A percentile compares a stretch with the other conserved stretches of the same genome.
Conservation (phyloP, 2,888 invertebrate genomes). For the Branchinecta sandiegonensis region DNA sequence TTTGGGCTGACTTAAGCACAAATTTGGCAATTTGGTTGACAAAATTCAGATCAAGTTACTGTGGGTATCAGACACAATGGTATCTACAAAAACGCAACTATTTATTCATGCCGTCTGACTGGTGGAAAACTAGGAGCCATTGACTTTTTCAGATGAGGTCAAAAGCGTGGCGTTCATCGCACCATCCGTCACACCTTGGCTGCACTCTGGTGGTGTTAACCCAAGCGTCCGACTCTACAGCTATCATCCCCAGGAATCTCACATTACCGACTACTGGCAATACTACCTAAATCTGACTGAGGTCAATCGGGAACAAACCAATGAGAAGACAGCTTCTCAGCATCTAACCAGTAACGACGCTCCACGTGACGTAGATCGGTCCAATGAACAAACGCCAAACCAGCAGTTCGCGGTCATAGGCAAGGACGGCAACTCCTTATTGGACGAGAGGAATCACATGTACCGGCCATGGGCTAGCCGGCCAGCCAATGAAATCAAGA, state of each 20-base stretch:
- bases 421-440: not conserved
- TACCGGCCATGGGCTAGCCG: not conserved
- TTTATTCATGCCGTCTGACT: not conserved
- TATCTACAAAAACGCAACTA: no score
- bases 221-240: conserved; percentile 22
- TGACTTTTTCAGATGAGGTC: conserved; percentile 21
- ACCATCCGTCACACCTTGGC: conserved; percentile 53
- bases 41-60: no score
- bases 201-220: conserved; percentile 24
- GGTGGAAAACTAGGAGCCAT: no score
- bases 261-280: conserved; percentile 21
- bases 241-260: conserved; percentile 18
- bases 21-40: no score
- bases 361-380: no score
- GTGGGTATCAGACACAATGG: no score
- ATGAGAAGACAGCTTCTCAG: not conserved
- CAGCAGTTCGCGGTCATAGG: not conserved
- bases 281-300: conserved; percentile 20
- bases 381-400: not conserved
- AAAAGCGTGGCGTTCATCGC: conserved; percentile 22
- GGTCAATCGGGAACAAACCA: not conserved
- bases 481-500: not conserved
- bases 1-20: no score
- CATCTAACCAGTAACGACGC: not conserved
- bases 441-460: not conserved